phyloP scores from a whole-genome alignment of 2,797 vertebrate genomes.

The Clarias platycephalus region DNA sequence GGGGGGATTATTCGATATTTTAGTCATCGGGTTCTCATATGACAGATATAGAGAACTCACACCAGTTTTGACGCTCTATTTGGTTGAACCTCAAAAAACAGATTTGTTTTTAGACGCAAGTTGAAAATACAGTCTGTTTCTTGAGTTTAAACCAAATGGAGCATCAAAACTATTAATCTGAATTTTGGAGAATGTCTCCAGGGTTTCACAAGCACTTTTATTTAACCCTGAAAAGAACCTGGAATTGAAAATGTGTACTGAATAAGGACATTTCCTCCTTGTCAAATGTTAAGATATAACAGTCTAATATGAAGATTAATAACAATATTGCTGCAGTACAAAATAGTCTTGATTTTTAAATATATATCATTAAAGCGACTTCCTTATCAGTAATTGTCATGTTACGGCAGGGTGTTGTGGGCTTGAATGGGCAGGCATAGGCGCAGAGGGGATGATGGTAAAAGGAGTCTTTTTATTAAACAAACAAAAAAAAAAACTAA shows the following conservation, averaged over 20 bases:
- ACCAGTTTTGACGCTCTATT: background rate
- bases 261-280: background rate
- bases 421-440: too few relatives aligned
- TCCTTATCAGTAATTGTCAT: background rate
- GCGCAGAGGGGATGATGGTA: too few relatives aligned
- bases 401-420: too few relatives aligned
- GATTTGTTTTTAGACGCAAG: background rate
- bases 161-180: too few relatives aligned
- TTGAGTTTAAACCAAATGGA: too few relatives aligned
- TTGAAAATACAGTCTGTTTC: background rate
- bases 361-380: too few relatives aligned
- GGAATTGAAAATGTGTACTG: background rate
- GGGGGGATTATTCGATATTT: background rate
- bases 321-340: too few relatives aligned
- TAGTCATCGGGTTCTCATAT: background rate
- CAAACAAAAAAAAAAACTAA: too few relatives aligned
- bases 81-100: background rate
- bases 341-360: too few relatives aligned
- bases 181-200: too few relatives aligned
- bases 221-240: background rate
- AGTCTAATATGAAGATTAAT: background rate
- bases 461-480: too few relatives aligned
- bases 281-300: background rate
- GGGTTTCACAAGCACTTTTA: background rate
- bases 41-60: background rate